A percentile compares a stretch with the other conserved stretches of the same genome.
Evolutionary conservation across 2,797 vertebrate species (phyloP).

Genomic region (Micromesistius poutassou): DNA sequence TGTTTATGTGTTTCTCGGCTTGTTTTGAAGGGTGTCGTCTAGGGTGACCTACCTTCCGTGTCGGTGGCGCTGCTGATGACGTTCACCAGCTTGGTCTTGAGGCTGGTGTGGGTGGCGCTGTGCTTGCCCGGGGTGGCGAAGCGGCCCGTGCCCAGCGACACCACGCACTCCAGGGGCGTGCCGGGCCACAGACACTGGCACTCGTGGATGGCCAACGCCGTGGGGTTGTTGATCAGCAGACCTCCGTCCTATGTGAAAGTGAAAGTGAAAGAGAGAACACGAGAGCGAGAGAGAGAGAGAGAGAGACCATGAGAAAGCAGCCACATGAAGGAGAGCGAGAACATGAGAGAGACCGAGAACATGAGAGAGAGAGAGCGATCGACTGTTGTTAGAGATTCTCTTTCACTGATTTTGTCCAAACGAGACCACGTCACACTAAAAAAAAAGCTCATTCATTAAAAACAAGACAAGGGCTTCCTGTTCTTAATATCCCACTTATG

Average conservation of each 20-base stretch:
- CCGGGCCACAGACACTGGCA: slow-evolving; percentile 92
- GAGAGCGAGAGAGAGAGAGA: too few species aligned
- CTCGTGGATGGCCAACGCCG: slow-evolving; percentile 89
- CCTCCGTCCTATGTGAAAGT: slow-evolving; percentile 84
- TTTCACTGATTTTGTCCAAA: background rate
- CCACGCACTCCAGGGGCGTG: slow-evolving; percentile 85
- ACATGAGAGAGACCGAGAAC: background rate
- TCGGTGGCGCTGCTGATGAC: slow-evolving; percentile 97
- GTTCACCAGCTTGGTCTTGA: slow-evolving; percentile 89
- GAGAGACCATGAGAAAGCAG: background rate
- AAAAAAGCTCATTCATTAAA: background rate
- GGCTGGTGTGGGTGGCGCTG: slow-evolving; percentile 81
- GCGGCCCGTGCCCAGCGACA: slow-evolving; percentile 90
- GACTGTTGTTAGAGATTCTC: slow-evolving; percentile 16
- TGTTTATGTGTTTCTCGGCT: background rate
- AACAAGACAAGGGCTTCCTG: background rate
- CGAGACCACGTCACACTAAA: background rate
- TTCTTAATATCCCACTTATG: background rate
- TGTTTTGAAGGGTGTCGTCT: background rate
- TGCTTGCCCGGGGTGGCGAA: slow-evolving; percentile 78
- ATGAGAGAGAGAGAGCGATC: slow-evolving; percentile 7
- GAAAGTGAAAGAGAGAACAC: slow-evolving; percentile 14
- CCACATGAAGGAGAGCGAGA: slow-evolving; percentile 3
- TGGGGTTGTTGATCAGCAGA: slow-evolving; percentile 93
- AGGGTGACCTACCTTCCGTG: slow-evolving; percentile 83